Percentiles rank a stretch among this genome's conserved stretches.
Conservation (phyloP, 2,888 invertebrate species). For the Ceriagrion tenellum region DNA sequence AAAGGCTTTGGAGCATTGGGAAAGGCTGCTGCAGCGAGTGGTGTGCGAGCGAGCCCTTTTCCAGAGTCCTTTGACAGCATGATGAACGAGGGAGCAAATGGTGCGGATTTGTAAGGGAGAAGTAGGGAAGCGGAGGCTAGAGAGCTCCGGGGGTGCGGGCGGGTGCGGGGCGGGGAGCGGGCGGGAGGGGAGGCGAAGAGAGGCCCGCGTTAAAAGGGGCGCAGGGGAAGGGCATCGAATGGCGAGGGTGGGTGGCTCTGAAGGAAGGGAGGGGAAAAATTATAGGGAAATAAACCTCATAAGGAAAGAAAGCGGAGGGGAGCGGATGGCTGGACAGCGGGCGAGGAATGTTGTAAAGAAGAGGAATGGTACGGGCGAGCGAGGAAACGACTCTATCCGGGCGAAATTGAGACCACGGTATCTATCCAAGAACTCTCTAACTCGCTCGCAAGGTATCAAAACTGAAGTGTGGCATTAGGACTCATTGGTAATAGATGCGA, state of each 20-base stretch:
- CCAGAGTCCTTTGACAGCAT: slow-evolving; percentile 67
- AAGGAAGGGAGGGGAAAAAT: slow-evolving; percentile 38
- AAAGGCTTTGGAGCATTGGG: background rate
- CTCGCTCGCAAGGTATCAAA: too few relatives aligned
- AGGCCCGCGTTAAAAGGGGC: slow-evolving; percentile 21
- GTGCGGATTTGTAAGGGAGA: slow-evolving; percentile 71
- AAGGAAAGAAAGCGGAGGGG: background rate
- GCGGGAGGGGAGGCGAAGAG: background rate
- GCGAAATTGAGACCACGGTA: slow-evolving; percentile 1
- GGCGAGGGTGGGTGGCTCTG: background rate
- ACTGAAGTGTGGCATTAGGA: too few relatives aligned
- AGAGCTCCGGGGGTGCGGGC: background rate
- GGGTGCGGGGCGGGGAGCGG: background rate
- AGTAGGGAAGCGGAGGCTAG: background rate
- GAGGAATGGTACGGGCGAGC: background rate
- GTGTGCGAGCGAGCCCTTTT: background rate
- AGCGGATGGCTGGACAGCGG: background rate
- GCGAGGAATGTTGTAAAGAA: background rate
- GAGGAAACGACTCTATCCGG: background rate
- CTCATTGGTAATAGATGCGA: too few relatives aligned
- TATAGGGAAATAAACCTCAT: slow-evolving; percentile 29
- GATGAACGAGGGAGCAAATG: slow-evolving; percentile 71
- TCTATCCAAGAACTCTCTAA: background rate
- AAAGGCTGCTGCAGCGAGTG: background rate
- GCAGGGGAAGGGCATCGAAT: background rate